Conservation (phyloP, 2,113 vertebrate genomes). For the Stegostoma tigrinum region DNA sequence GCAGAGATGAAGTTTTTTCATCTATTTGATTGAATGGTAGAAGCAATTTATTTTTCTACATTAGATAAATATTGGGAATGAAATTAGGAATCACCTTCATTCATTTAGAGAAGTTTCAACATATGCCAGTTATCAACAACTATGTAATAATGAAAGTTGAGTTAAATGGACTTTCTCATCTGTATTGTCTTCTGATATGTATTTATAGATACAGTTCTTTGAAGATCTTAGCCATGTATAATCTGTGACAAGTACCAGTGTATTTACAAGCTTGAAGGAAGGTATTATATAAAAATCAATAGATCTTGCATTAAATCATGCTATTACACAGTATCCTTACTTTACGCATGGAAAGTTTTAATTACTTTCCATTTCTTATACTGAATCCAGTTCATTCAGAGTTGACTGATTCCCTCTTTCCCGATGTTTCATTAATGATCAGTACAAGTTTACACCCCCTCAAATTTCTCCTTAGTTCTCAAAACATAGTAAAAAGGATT, state of each 20-base stretch:
- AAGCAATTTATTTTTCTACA: background rate
- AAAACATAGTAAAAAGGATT: too few species aligned
- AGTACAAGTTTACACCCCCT: background rate
- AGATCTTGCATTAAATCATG: background rate
- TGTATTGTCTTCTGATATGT: background rate
- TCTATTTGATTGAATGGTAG: background rate
- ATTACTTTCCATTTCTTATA: background rate
- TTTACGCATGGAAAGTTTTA: background rate
- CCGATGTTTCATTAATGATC: background rate
- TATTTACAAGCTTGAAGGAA: background rate
- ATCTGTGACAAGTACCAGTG: background rate
- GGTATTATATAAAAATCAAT: background rate
- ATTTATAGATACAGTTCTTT: background rate
- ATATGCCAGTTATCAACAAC: background rate
- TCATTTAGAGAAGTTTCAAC: background rate
- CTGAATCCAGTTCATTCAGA: background rate
- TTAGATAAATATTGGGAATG: background rate
- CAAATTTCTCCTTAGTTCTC: background rate
- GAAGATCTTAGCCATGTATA: background rate
- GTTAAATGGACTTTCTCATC: background rate
- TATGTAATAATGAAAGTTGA: too few species aligned
- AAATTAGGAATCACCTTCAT: background rate
- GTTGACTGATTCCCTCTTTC: background rate
- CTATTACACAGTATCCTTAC: background rate
- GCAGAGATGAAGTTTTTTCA: too few species aligned